Evolutionary conservation across 2,113 vertebrate species (phyloP).

Genomic region (Plectropomus leopardus): DNA sequence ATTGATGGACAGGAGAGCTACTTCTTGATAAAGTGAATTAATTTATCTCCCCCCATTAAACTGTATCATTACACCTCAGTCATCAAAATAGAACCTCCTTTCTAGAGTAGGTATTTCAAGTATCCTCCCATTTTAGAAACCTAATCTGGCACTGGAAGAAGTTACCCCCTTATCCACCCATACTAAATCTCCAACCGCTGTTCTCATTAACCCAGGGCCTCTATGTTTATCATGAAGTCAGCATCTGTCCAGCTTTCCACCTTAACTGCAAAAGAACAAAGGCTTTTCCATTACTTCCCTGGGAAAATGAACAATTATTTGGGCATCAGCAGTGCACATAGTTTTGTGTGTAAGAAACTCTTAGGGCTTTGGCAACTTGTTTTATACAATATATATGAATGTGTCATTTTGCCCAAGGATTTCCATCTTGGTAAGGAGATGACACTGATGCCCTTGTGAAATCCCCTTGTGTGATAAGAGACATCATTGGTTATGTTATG

Average conservation of each 20-base stretch:
- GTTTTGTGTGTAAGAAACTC: slow-evolving; percentile 57
- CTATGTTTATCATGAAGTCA: slow-evolving; percentile 71
- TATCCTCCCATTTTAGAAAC: background rate
- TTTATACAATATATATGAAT: slow-evolving; percentile 37
- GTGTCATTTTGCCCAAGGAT: slow-evolving; percentile 25
- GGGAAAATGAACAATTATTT: slow-evolving; percentile 79
- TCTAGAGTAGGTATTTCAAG: background rate
- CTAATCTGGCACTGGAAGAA: background rate
- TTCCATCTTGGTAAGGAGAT: slow-evolving; percentile 45
- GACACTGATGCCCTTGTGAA: slow-evolving; percentile 53
- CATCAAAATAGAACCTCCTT: background rate
- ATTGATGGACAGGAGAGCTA: background rate
- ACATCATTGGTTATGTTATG: slow-evolving; percentile 46
- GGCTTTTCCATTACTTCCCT: slow-evolving; percentile 79
- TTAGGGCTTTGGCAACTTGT: slow-evolving; percentile 53
- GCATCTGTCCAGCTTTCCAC: slow-evolving; percentile 81
- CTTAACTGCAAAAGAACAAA: slow-evolving; percentile 81
- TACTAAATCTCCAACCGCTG: slow-evolving; percentile 27
- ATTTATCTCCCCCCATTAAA: background rate
- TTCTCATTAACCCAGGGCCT: slow-evolving; percentile 69
- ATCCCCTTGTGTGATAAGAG: slow-evolving; percentile 58
- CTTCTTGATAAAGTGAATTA: too few species aligned
- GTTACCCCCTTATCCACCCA: background rate
- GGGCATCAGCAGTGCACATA: slow-evolving; percentile 58
- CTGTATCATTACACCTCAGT: background rate